A percentile compares a stretch with the other conserved stretches of the same genome.
phyloP scores from a whole-genome alignment of 2,888 invertebrate genomes.

The Elmis aenea region DNA sequence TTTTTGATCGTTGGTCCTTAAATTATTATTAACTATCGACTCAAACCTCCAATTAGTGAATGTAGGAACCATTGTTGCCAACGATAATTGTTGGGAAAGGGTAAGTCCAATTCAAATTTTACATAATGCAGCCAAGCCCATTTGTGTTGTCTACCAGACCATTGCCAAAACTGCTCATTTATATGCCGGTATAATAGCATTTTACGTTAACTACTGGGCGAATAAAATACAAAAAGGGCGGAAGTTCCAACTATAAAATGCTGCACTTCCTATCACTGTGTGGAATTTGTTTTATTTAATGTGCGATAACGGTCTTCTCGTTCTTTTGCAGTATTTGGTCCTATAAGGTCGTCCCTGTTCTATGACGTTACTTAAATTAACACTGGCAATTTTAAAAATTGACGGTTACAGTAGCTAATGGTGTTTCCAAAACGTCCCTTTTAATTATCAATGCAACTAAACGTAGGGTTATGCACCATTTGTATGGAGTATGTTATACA shows the following conservation, averaged over 20 bases:
- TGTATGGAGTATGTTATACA: too few relatives aligned
- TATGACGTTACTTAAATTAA: not conserved
- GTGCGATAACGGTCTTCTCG: not conserved
- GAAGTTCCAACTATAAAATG: constrained; percentile 19
- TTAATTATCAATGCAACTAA: too few relatives aligned
- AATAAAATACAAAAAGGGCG: constrained; percentile 19
- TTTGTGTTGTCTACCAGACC: constrained; percentile 8
- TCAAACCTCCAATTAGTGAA: too few relatives aligned
- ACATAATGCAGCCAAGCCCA: constrained; percentile 10
- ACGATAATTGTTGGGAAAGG: too few relatives aligned
- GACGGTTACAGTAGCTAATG: not conserved
- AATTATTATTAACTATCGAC: too few relatives aligned
- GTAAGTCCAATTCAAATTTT: too few relatives aligned
- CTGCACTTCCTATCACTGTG: constrained; percentile 18
- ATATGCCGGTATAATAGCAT: constrained; percentile 18
- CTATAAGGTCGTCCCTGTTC: not conserved
- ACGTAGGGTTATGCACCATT: too few relatives aligned
- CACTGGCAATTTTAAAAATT: not conserved
- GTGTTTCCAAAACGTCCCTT: too few relatives aligned
- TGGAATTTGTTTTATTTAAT: constrained; percentile 1
- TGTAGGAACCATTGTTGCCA: too few relatives aligned
- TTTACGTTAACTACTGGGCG: constrained; percentile 12
- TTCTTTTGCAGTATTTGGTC: not conserved
- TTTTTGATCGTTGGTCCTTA: too few relatives aligned
- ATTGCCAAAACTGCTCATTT: constrained; percentile 18